Evolutionary conservation across 1,140 invertebrate species (phyloP).

Genomic region (Leptopilina clavipes): DNA sequence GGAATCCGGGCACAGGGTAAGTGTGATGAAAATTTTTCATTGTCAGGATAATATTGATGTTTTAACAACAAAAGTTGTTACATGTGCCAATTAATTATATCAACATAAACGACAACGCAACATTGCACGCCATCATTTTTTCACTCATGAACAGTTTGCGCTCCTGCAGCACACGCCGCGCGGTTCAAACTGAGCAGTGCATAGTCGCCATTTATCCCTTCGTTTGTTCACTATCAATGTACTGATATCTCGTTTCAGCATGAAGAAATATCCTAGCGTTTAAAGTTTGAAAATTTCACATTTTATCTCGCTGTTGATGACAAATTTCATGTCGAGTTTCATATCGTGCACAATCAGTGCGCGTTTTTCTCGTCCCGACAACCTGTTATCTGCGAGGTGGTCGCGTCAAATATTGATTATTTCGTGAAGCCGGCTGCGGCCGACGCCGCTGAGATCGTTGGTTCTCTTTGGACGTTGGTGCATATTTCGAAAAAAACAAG

Average conservation of each 20-base stretch:
- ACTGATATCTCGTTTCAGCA: background rate
- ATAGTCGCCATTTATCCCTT: slow-evolving; percentile 62
- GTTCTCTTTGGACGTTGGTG: slow-evolving; percentile 6
- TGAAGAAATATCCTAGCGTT: background rate
- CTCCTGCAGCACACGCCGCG: slow-evolving; percentile 5
- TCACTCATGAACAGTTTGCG: slow-evolving; percentile 34
- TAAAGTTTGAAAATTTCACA: background rate
- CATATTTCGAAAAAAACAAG: background rate
- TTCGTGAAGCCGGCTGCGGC: slow-evolving; percentile 56
- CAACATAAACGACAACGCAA: background rate
- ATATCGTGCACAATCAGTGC: slow-evolving; percentile 50
- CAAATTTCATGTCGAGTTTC: slow-evolving; percentile 40
- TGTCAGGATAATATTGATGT: background rate
- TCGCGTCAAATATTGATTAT: slow-evolving; percentile 66
- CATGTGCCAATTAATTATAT: background rate
- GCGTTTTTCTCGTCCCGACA: slow-evolving; percentile 59
- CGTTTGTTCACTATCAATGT: slow-evolving; percentile 23
- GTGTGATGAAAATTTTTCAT: slow-evolving; percentile 44
- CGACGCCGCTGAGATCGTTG: slow-evolving; percentile 36
- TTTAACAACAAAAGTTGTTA: background rate
- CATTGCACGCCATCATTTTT: slow-evolving; percentile 28
- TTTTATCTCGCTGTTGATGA: slow-evolving; percentile 8
- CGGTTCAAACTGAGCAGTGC: slow-evolving; percentile 9
- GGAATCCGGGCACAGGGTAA: slow-evolving; percentile 75
- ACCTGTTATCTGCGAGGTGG: slow-evolving; percentile 66